Evolutionary conservation across 2,797 vertebrate species (phyloP).

Genomic region (Tokudaia muenninki): DNA sequence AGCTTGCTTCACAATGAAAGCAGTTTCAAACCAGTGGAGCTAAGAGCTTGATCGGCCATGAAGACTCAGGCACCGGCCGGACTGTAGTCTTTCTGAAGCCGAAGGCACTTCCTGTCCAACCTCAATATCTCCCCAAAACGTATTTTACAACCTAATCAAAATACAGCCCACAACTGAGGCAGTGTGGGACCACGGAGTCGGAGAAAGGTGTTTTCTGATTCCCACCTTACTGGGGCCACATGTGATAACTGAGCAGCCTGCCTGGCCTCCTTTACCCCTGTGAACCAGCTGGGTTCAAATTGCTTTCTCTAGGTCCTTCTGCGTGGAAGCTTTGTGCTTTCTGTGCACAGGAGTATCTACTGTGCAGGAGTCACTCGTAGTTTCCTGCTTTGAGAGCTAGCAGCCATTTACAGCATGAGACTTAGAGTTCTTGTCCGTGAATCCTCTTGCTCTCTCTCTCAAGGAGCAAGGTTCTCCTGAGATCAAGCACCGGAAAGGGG

Average conservation of each 20-base stretch:
- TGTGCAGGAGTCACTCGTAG: neutral
- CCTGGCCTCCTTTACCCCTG: neutral
- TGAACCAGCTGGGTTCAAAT: neutral
- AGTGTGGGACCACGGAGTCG: neutral
- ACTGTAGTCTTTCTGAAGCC: neutral
- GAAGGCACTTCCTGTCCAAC: conserved; percentile 1
- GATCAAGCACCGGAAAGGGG: neutral
- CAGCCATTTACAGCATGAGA: neutral
- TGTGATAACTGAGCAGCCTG: neutral
- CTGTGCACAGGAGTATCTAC: neutral
- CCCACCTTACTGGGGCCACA: neutral
- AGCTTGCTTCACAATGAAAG: neutral
- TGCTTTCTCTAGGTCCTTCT: conserved; percentile 32
- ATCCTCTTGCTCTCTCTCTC: neutral
- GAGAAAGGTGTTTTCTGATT: neutral
- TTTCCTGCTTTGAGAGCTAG: conserved; percentile 1
- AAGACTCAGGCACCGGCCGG: neutral
- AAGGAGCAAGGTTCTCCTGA: neutral
- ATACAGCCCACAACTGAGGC: neutral
- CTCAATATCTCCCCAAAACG: neutral
- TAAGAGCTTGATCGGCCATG: neutral
- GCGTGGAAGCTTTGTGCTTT: neutral
- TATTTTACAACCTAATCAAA: neutral
- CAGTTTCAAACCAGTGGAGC: neutral
- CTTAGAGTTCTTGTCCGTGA: neutral